Percentiles rank a stretch among this genome's conserved stretches.
These are phyloP conservation scores for Ptychobarbus kaznakovi DNA, from an alignment of 2,797 vertebrate genomes.

Conservation along the genomic window DNA sequence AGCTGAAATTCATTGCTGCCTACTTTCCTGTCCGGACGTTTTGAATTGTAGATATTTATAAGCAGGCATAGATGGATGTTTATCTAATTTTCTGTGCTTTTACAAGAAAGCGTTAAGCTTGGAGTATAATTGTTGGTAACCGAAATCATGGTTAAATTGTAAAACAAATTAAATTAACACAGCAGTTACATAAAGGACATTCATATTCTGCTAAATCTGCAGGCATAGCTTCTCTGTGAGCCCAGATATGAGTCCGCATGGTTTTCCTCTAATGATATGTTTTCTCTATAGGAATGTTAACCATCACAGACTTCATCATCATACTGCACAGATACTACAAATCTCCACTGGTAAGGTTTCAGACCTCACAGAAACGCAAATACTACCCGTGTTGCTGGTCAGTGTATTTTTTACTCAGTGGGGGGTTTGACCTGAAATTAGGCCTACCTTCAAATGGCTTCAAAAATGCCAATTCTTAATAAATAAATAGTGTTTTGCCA, in stretches of 20 bases:
- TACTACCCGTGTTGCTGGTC: background rate
- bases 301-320: slow-evolving; percentile 99
- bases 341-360: slow-evolving; percentile 91
- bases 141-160: background rate
- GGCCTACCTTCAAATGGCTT: background rate
- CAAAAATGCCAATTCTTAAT: background rate
- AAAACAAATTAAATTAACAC: too few species aligned
- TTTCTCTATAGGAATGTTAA: slow-evolving; percentile 91
- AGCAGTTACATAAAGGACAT: background rate
- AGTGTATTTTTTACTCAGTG: background rate
- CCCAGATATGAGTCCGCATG: background rate
- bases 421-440: background rate
- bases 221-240: background rate
- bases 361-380: background rate
- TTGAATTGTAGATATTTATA: background rate
- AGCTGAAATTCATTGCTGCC: background rate
- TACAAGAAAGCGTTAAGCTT: background rate
- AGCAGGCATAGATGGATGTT: background rate
- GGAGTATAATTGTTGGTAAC: background rate
- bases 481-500: background rate
- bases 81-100: background rate
- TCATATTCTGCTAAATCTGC: background rate
- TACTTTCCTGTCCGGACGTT: background rate
- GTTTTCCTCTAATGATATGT: background rate
- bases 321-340: slow-evolving; percentile 99